Evolutionary conservation across 2,113 vertebrate species (phyloP), one percentile per base, ranked within the genome.

Genomic region (Elanoides forficatus): DNA sequence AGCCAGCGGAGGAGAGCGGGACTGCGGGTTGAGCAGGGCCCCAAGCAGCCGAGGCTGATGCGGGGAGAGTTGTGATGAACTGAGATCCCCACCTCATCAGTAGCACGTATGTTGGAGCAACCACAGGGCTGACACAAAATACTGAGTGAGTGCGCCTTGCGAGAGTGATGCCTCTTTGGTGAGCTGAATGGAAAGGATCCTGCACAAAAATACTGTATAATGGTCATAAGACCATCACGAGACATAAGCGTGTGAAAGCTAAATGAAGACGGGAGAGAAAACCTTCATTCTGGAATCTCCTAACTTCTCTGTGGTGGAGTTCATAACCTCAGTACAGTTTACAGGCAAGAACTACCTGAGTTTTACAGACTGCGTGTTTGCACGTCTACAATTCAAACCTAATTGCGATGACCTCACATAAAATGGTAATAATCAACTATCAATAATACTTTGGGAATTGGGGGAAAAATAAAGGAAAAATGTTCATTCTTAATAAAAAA

Each of bases 341-440:
- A 53, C 18, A 70, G 59, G 29, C 17, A 30, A 22, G 14, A 2
- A 21, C n/a, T 53, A 9, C 58, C 66, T 45, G 67, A 73, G 53
- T n/a, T 82, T 86, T 73, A 82, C 78, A 76, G 74, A 6, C 81
- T 36, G 52, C 81, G 76, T 6, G 0, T 73, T 88, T 87, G 71
- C 81, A 38, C 9, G 2, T 42, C 74, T 52, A 43, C 52, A n/a
- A 19, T 56, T 94, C 89, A 90, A 90, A 68, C 30, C 43, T 72
- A 40, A 86, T 86, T 85, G 89, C 3, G 15, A 3, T 59, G 78
- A 85, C 86, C 70, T 85, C 78, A 62, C 70, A 85, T 94, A 42
- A 91, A 95, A 85, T 13, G 70, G 62, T 56, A 87, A 82, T 92
- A 91, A 90, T 89, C 81, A 94, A 17, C 66, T 72, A 87, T 87